These are phyloP conservation scores for Lepisosteus oculatus DNA, from an alignment of 2,113 vertebrate genomes.

Conservation along the genomic window DNA sequence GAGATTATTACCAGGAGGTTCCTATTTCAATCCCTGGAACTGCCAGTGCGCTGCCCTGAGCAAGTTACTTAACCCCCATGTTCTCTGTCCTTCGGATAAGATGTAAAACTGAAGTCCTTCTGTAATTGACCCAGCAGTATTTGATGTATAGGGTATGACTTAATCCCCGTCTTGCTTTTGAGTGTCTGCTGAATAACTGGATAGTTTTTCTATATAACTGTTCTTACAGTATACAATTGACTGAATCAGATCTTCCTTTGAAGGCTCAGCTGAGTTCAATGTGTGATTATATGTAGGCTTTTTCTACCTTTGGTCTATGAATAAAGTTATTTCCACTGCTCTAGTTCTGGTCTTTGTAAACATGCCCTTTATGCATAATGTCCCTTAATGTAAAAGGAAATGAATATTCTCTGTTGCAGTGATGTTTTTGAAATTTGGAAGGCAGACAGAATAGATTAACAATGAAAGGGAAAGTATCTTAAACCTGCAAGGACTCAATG, in stretches of 20 bases:
- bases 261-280: slow-evolving; percentile 32
- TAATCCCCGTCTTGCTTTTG: too few species aligned
- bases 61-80: too few species aligned
- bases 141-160: too few species aligned
- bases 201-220: too few species aligned
- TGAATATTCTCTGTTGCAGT: slow-evolving; percentile 30
- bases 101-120: too few species aligned
- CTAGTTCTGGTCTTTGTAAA: slow-evolving; percentile 24
- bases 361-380: slow-evolving; percentile 40
- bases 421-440: neutral
- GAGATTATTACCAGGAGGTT: too few species aligned
- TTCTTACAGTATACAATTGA: too few species aligned
- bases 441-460: neutral
- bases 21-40: too few species aligned
- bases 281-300: slow-evolving; percentile 47
- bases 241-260: slow-evolving; percentile 10
- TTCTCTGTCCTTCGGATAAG: too few species aligned
- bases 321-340: slow-evolving; percentile 14
- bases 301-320: slow-evolving; percentile 56
- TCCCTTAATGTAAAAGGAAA: slow-evolving; percentile 52
- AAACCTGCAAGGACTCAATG: neutral
- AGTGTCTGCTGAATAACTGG: too few species aligned
- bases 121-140: too few species aligned
- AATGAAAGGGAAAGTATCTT: neutral
- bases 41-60: too few species aligned